These are phyloP conservation scores for Rapana venosa DNA, from an alignment of 2,888 invertebrate genomes.

Conservation along the genomic window DNA sequence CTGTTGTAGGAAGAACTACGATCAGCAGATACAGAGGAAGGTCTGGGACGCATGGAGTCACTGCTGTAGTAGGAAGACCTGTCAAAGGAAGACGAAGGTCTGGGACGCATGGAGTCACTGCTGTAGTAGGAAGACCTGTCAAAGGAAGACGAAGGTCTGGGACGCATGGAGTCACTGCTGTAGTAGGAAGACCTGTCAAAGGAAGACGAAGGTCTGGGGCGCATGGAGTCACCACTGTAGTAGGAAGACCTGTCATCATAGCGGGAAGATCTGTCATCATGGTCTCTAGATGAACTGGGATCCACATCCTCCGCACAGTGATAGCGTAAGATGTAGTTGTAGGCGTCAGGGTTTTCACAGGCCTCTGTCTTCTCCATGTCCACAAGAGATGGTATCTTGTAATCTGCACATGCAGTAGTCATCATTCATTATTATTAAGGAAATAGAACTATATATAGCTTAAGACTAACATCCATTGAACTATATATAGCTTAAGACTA, in stretches of 20 bases:
- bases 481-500: too few relatives aligned
- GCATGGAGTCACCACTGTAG: not conserved
- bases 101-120: not conserved
- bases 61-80: not conserved
- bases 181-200: not conserved
- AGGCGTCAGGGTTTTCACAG: conserved; percentile 26
- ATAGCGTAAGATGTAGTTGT: conserved; percentile 2
- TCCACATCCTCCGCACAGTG: conserved; percentile 9
- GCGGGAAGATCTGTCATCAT: not conserved
- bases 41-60: not conserved
- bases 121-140: not conserved
- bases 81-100: not conserved
- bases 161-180: not conserved
- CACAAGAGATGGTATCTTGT: not conserved
- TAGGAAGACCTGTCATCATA: conserved; percentile 13
- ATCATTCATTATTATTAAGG: too few relatives aligned
- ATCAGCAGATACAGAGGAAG: not conserved
- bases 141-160: not conserved
- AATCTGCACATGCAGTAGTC: not conserved
- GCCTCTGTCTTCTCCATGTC: conserved; percentile 2
- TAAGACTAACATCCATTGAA: too few relatives aligned
- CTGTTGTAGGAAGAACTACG: not conserved
- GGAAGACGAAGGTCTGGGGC: not conserved
- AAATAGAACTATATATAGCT: too few relatives aligned
- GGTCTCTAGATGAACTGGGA: not conserved